phyloP scores from a whole-genome alignment of 2,888 invertebrate species.

The Byasa hedistus region DNA sequence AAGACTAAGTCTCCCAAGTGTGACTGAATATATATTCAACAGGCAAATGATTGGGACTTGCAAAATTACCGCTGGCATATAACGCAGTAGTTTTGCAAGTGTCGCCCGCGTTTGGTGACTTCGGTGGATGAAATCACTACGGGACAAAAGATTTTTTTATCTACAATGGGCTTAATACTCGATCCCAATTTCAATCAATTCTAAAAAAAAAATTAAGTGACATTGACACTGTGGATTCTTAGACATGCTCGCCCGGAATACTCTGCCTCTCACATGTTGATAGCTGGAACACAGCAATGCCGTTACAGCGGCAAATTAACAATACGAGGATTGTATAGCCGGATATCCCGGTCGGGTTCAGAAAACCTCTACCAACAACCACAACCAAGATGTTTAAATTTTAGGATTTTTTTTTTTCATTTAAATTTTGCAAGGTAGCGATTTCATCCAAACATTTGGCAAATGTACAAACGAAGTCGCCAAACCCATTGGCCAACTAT shows the following conservation, averaged over 20 bases:
- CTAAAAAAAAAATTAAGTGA: no score
- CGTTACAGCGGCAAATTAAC: no score
- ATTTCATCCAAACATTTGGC: slow-evolving; percentile 44
- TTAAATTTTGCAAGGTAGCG: slow-evolving; percentile 26
- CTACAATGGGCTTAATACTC: no score
- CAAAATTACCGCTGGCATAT: slow-evolving; percentile 67
- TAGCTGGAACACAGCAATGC: no score
- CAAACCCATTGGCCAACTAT: slow-evolving; percentile 58
- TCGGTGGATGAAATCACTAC: slow-evolving; percentile 49
- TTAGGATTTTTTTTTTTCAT: slow-evolving; percentile 30
- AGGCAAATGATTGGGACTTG: slow-evolving; percentile 74
- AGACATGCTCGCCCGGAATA: no score
- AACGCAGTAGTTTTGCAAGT: slow-evolving; percentile 68
- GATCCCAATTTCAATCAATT: no score
- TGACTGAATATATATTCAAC: slow-evolving; percentile 67
- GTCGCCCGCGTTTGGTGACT: slow-evolving; percentile 61
- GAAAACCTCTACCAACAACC: no score
- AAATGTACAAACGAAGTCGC: slow-evolving; percentile 51
- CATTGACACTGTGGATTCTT: no score
- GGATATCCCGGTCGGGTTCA: no score
- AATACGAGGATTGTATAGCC: no score
- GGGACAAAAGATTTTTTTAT: slow-evolving; percentile 5
- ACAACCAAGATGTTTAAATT: slow-evolving; percentile 11
- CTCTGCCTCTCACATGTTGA: no score
- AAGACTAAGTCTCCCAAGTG: slow-evolving; percentile 74